Base-by-base conservation (phyloP, 2,888 invertebrate genomes). In the Automeris io region DNA sequence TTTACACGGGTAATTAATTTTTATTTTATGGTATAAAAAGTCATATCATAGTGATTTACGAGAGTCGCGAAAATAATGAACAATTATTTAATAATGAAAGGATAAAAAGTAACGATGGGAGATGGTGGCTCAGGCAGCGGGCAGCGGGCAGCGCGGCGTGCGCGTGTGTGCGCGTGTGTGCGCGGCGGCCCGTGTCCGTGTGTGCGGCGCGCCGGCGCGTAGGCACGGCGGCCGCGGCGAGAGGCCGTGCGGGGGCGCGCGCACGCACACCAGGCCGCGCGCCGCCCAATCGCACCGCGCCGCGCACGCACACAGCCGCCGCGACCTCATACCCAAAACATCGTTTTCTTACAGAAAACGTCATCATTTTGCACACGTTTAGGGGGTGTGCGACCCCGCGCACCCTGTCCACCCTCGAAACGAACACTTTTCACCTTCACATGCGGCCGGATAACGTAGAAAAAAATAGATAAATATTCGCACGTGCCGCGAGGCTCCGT, bases 161-260 rank as follows among this genome's bases (percentile, higher is more conserved):
- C 43, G 53, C 36, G 55, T 39, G 48, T 41, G 49, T 43, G 47
- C 44, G 54, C 35, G 51, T 43, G 52, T 40, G 46, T 45, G 49
- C 39, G 52, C 41, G 47, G 29, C 47, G 48, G 39, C 41, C 54
- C 46, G 50, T 47, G 45, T 54, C 50, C 59, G 59, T 54, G 64
- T 49, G 53, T 50, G 53, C 45, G 55, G 61, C 51, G 54, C 51
- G 53, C 57, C 52, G 53, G 45, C 54, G 62, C 51, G 54, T n/a
- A n/a, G n/a, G n/a, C 51, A 67, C 69, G 70, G 70, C 66, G 67
- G 68, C 70, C 64, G 60, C 57, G 60, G 61, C 57, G 69, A 67
- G 75, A 70, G 72, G 75, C 73, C 70, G 74, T 67, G 71, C 70
- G 71, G 74, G 73, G 68, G 73, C 71, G 72, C 71, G 71, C 68